phyloP scores from a whole-genome alignment of 2,888 invertebrate species.

The Drosophila maculinotata region DNA sequence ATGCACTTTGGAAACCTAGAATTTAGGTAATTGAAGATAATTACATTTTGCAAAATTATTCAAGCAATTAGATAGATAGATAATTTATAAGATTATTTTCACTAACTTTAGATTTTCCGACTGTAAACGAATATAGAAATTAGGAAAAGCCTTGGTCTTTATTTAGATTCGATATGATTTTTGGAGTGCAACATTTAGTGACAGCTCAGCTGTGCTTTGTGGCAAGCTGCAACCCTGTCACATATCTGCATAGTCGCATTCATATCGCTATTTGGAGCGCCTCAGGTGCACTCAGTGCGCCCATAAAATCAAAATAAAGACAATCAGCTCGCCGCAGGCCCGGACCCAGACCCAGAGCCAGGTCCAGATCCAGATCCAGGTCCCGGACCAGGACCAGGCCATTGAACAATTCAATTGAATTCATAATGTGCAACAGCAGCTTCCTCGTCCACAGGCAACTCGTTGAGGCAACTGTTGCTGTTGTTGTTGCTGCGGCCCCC shows the following conservation, averaged over 20 bases:
- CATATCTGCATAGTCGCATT: constrained; percentile 52
- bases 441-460: constrained; percentile 25
- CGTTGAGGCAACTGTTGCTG: neutral
- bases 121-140: no score
- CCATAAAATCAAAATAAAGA: constrained; percentile 72
- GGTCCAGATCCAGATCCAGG: constrained; percentile 17
- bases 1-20: no score
- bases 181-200: no score
- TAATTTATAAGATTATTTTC: no score
- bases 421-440: constrained; percentile 53
- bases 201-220: no score
- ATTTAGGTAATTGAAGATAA: no score
- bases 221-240: constrained; percentile 33
- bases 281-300: constrained; percentile 64
- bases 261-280: constrained; percentile 39
- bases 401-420: constrained; percentile 79
- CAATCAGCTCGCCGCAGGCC: constrained; percentile 45
- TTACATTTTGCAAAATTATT: no score
- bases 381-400: constrained; percentile 45
- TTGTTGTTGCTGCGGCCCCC: constrained; percentile 11
- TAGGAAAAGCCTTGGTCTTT: no score
- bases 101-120: no score
- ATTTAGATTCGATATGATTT: no score
- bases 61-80: no score
- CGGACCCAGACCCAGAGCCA: constrained; percentile 4